phyloP scores from a whole-genome alignment of 2,888 invertebrate species.

The Cosmia trapezina region DNA sequence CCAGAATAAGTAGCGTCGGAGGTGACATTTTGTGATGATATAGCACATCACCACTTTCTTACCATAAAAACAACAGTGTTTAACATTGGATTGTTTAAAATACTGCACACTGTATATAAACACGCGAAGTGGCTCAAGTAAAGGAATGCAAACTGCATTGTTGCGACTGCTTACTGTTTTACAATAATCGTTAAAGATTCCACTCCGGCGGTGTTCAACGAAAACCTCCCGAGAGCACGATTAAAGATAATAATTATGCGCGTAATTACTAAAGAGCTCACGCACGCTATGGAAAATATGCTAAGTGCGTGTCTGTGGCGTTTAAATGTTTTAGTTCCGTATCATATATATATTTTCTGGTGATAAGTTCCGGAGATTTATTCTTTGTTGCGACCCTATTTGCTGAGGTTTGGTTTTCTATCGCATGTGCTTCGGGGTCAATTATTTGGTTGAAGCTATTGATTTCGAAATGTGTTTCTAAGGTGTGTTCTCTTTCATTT shows the following conservation, averaged over 20 bases:
- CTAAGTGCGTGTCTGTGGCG: slow-evolving; percentile 37
- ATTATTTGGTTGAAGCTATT: not conserved
- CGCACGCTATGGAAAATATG: slow-evolving; percentile 55
- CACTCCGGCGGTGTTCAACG: slow-evolving; percentile 37
- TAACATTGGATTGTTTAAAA: slow-evolving; percentile 7
- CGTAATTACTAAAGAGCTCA: slow-evolving; percentile 58
- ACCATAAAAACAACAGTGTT: slow-evolving; percentile 6
- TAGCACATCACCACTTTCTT: not conserved
- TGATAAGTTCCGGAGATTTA: slow-evolving; percentile 15
- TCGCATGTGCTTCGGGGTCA: not conserved
- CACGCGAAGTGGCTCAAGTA: slow-evolving; percentile 34
- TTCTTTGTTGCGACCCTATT: slow-evolving; percentile 22
- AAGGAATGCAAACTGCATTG: slow-evolving; percentile 48
- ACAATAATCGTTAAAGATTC: slow-evolving; percentile 57
- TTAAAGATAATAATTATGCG: slow-evolving; percentile 57
- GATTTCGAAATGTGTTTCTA: not conserved
- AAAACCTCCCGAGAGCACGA: slow-evolving; percentile 49
- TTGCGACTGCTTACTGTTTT: slow-evolving; percentile 43
- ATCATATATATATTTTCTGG: slow-evolving; percentile 43
- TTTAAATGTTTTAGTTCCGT: slow-evolving; percentile 48
- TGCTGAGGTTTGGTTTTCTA: slow-evolving; percentile 6
- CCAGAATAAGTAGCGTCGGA: not conserved
- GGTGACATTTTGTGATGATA: not conserved
- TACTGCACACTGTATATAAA: not conserved
- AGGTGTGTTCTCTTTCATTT: not conserved